Conservation (phyloP, 2,888 invertebrate genomes). For the Odontocerum albicorne region DNA sequence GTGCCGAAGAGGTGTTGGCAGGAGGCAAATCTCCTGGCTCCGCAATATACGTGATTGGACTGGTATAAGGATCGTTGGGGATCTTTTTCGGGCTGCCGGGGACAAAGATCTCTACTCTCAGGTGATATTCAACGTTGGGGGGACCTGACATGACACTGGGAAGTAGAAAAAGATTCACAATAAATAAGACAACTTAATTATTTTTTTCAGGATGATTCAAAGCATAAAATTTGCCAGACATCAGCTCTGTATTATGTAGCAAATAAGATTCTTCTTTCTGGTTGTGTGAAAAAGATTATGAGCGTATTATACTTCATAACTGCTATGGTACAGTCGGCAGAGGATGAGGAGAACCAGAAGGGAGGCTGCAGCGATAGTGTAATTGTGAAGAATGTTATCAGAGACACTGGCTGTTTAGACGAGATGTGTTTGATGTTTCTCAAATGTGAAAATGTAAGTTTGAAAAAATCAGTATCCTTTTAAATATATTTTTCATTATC, state of each 20-base stretch:
- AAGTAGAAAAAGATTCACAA: no score
- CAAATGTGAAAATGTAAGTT: slow-evolving; percentile 46
- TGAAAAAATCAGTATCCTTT: background rate
- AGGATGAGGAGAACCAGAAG: slow-evolving; percentile 40
- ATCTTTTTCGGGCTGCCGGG: no score
- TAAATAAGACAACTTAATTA: no score
- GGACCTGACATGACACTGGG: no score
- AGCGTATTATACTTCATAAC: slow-evolving; percentile 46
- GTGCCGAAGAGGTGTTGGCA: no score
- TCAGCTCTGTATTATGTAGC: slow-evolving; percentile 45
- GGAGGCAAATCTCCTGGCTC: no score
- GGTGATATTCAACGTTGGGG: no score
- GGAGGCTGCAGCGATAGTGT: no score
- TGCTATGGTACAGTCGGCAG: slow-evolving; percentile 39
- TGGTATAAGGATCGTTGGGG: no score
- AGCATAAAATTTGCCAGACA: slow-evolving; percentile 3
- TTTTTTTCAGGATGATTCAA: slow-evolving; percentile 15
- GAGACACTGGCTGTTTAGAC: slow-evolving; percentile 48
- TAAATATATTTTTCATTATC: background rate
- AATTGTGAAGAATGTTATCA: slow-evolving; percentile 46
- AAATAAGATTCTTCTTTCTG: slow-evolving; percentile 41
- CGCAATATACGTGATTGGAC: no score
- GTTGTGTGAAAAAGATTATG: slow-evolving; percentile 40
- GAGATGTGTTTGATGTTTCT: slow-evolving; percentile 46
- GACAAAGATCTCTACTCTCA: no score